Base-by-base conservation (phyloP, 2,888 invertebrate genomes). In the Oscheius sp. region DNA sequence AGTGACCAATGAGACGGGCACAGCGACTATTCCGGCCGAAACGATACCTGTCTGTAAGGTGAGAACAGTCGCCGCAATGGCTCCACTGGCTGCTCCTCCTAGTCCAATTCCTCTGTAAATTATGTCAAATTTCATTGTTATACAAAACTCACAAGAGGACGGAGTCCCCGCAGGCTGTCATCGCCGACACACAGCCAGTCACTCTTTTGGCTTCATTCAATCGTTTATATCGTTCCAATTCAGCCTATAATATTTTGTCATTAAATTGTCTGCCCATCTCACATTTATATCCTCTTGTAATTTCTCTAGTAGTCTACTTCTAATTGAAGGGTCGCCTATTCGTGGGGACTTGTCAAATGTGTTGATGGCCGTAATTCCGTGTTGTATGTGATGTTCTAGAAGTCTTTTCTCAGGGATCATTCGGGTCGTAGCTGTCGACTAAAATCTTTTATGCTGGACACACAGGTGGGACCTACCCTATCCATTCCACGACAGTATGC, bases 221-320 rank as follows among this genome's bases (percentile, higher is more conserved):
- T 7, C 84, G 78, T 68, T 87, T 86, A 79, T 87, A 87, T 16
- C 77, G 64, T 61, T 87, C 87, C 21, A 87, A 73, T 73, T 87
- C 87, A 9, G 82, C 84, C 87, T 87, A 76, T 72, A 87, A 81
- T 18, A 23, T n/a, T 27, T n/a, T 49, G 61, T 53, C 3, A 35
- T 35, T 9, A 6, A 3, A 35, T 35, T 9, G 35, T 35, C 35
- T 35, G 35, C 35, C 35, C 35, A 27, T 45, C 53, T 6, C 25
- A 87, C 87, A 79, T 87, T 87, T 35, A 87, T 86, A 66, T 85
- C 84, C 71, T 87, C 87, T 58, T 87, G 87, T 16, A 87, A 73
- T 55, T 80, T 79, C 52, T 85, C 85, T 74, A 87, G 76, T 53
- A 85, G 75, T 46, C 75, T 68, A 21, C 77, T 72, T 41, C 86